Base-by-base conservation (phyloP, 1,140 invertebrate species). In the Lordiphosa clarofinis region DNA sequence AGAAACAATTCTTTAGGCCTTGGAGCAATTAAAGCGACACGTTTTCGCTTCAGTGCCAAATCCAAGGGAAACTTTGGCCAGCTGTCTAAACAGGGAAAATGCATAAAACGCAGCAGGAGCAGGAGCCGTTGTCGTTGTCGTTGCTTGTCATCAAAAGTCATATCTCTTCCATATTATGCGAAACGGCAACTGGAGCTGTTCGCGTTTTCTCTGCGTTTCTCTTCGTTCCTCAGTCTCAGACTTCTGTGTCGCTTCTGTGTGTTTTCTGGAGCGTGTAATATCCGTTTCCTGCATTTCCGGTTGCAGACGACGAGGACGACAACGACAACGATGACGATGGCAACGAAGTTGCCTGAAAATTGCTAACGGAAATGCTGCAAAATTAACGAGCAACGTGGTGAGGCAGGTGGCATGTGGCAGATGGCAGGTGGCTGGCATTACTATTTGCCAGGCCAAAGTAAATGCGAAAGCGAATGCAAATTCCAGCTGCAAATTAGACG, bases 241-340 rank as follows among this genome's bases (percentile, higher is more conserved):
- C 21, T 55, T 19, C 39, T 15, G 11, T 35, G 9, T 11, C 24
- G 7, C 36, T 36, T 24, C 48, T 73, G 54, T 75, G 68, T 78
- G 73, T 60, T 82, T 82, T 82, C 68, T 82, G 79, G 79, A 82
- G 78, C 78, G 78, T 82, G 78, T 82, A 82, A 82, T 82, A 82
- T 82, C 78, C 78, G 78, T 82, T 82, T 82, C 78, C 78, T 82
- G 78, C 78, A 46, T 28, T 46, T 46, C 31, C 31, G 43, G 31
- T 46, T 24, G 31, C 24, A 46, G 31, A 28, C 43, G 31, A 46
- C 24, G 43, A 28, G 8, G 24, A 46, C 43, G 43, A 33, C 11
- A 24, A 33, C 43, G 7, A 44, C 42, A 8, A 40, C 12, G 38
- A 13, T 40, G 38, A 13, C 12, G 38, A 13, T 40, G 38, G 13